Percentiles rank a stretch among this genome's conserved stretches.
Conservation (phyloP, 2,797 vertebrate genomes). For the Siniperca obscura region DNA sequence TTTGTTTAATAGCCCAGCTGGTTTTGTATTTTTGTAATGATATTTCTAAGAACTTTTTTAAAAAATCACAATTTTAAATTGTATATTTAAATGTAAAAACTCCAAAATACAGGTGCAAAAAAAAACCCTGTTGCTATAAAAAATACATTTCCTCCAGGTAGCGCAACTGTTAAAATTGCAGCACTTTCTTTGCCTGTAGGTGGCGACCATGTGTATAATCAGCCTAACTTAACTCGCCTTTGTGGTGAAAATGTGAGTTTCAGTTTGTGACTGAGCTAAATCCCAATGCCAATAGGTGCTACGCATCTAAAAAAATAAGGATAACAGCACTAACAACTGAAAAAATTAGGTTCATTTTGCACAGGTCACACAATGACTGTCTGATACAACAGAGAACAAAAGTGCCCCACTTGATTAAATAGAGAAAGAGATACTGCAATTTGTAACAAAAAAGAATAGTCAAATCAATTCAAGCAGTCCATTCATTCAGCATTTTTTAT, state of each 20-base stretch:
- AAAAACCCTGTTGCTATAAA: neutral
- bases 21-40: neutral
- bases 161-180: neutral
- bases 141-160: neutral
- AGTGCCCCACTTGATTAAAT: slow-evolving; percentile 12
- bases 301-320: slow-evolving; percentile 3
- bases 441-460: slow-evolving; percentile 12
- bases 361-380: slow-evolving; percentile 18
- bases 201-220: neutral
- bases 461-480: slow-evolving; percentile 12
- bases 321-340: neutral
- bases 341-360: slow-evolving; percentile 10
- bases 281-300: neutral
- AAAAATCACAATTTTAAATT: no score
- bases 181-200: neutral
- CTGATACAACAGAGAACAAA: slow-evolving; percentile 19
- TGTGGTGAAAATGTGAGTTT: slow-evolving; percentile 2
- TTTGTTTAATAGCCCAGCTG: no score
- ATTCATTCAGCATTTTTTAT: slow-evolving; percentile 29
- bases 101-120: neutral
- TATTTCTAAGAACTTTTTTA: neutral
- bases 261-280: neutral
- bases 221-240: neutral
- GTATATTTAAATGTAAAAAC: neutral
- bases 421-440: slow-evolving; percentile 1